Evolutionary conservation across 2,113 vertebrate genomes (phyloP), one percentile per base, ranked within the genome.

Genomic region (Corapipo altera): DNA sequence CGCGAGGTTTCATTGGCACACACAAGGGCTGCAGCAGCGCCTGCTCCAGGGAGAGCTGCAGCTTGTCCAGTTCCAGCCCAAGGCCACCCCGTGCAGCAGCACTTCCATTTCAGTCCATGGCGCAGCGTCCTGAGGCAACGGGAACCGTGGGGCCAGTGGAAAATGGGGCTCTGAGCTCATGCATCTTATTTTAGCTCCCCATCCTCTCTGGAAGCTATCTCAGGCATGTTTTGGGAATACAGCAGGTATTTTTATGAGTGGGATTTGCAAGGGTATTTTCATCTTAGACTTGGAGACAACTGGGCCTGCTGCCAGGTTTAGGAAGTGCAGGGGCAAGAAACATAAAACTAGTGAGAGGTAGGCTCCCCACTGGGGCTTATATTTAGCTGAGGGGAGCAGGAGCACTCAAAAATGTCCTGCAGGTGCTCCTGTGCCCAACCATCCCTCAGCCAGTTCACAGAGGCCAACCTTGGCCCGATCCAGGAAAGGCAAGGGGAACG

Each of bases 191-290:
- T 98, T 98, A 97, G 97, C 95, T 74, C 96, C 96, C 95, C 95
- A 95, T 92, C 97, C 97, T 97, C 97, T 97, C 85, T 94, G 96
- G 97, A 98, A 98, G 98, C 97, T 98, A 98, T 98, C 97, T 95
- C 93, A 97, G 95, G 97, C 97, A 98, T 97, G 97, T 91, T 72
- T 96, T 64, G 96, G 96, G 96, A 97, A 97, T 96, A 97, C 97
- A 96, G 93, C 96, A 96, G 94, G 93, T 92, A 93, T 97, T 98
- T 98, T 98, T 96, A 97, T 93, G 84, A 97, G 95, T 82, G 76
- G 95, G 97, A 97, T 98, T 97, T 98, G 95, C 96, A 93, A 61
- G 91, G 84, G 96, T 98, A 98, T 98, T 98, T 98, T 98, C 97
- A 97, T 97, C 95, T 91, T 85, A n/a, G 66, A 46, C 80, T 91